Base-by-base conservation (phyloP, 2,113 vertebrate species). In the Sisor rabdophorus region DNA sequence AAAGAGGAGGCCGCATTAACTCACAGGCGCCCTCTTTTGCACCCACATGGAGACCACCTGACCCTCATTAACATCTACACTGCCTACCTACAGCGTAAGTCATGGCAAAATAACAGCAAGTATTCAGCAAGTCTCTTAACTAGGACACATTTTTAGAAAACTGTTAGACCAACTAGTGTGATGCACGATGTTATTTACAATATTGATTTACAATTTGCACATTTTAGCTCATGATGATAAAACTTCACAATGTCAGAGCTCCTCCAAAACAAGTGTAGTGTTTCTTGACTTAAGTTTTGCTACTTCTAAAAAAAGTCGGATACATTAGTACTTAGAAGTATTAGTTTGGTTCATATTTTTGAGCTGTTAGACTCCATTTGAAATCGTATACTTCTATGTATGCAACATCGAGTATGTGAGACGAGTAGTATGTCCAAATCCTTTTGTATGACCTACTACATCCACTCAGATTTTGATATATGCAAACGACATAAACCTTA, bases 1-100 rank as follows among this genome's bases (percentile, higher is more conserved):
- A 85, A 85, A 30, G 91, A 92, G 79, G 93, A 93, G 67, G 89
- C 89, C 0, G 88, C 87, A 30, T 72, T 90, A 8, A 64, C 89
- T n/a, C 89, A 91, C 52, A 93, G 92, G 76, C 85, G 89, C 3
- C 84, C 87, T 2, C 87, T 95, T 78, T 91, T 97, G 78, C 94
- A 95, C 30, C 69, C 87, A 0, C 89, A 87, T 0, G 94, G 94
- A 4, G 94, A 96, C 81, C 94, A 95, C 87, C 92, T 94, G 83
- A 94, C 94, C 54, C 91, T 96, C 82, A 93, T 96, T 83, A 93
- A 93, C 71, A 79, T 95, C 86, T 94, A 93, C 82, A 92, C 93
- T 0, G 88, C 91, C 28, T 96, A 93, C 82, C 84, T 91, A 76
- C 89, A 95, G 82, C 91, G 95, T 98, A 88, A 89, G 95, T 89